A percentile compares a stretch with the other conserved stretches of the same genome.
These are phyloP conservation scores for Parambassis ranga DNA, from an alignment of 2,797 vertebrate species.

Conservation along the genomic window DNA sequence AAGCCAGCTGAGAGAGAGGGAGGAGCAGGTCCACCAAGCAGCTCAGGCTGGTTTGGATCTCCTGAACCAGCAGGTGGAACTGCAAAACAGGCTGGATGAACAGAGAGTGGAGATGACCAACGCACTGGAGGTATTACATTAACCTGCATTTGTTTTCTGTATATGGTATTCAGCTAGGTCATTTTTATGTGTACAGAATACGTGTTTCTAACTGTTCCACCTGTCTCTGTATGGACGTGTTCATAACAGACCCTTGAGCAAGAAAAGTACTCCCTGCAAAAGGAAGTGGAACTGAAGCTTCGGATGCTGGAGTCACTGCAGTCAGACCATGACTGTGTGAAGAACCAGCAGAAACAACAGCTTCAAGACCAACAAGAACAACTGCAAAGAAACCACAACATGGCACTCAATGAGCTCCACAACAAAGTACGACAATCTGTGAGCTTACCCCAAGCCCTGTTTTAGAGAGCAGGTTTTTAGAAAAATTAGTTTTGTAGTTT, in stretches of 20 bases:
- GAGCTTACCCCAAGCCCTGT: no score
- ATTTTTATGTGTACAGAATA: no score
- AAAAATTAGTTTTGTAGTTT: no score
- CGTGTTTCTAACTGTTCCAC: background rate
- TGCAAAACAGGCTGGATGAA: slow-evolving; percentile 89
- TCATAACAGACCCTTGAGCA: slow-evolving; percentile 86
- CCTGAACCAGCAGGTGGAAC: slow-evolving; percentile 87
- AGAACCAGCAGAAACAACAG: slow-evolving; percentile 84
- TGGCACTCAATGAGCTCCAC: slow-evolving; percentile 83
- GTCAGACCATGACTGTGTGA: slow-evolving; percentile 87
- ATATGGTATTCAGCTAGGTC: no score
- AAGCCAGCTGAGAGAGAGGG: slow-evolving; percentile 81
- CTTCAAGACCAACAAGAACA: slow-evolving; percentile 83
- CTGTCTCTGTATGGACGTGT: slow-evolving; percentile 22
- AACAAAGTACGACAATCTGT: slow-evolving; percentile 80
- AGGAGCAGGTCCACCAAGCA: slow-evolving; percentile 86
- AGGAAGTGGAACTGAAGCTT: slow-evolving; percentile 88
- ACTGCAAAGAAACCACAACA: slow-evolving; percentile 79
- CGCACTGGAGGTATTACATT: slow-evolving; percentile 84
- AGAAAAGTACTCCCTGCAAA: slow-evolving; percentile 90
- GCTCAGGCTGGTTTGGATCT: slow-evolving; percentile 91
- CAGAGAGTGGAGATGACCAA: slow-evolving; percentile 86
- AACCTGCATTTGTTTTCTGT: no score
- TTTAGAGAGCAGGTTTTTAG: no score
- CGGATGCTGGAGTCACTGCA: slow-evolving; percentile 89